phyloP scores from a whole-genome alignment of 2,888 invertebrate genomes.

The Andrena minutula region DNA sequence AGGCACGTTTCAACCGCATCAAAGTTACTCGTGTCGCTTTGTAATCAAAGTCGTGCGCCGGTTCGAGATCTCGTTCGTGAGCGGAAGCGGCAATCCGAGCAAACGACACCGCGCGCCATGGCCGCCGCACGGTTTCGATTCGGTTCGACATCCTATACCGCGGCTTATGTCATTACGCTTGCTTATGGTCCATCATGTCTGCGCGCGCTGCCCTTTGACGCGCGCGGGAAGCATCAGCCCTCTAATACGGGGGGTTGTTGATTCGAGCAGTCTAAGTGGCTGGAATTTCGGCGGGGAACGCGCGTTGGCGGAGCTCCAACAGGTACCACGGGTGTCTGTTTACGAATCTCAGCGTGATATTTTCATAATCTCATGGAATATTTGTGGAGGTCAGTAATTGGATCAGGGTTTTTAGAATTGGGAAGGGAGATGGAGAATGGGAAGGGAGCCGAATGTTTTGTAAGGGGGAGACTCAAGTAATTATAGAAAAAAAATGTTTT shows the following conservation, averaged over 20 bases:
- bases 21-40: constrained; percentile 35
- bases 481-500: no score
- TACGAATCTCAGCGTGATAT: constrained; percentile 7
- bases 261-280: not conserved
- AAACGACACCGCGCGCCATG: not conserved
- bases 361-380: not conserved
- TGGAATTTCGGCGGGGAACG: constrained; percentile 11
- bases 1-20: constrained; percentile 36
- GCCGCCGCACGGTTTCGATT: not conserved
- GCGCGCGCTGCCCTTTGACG: constrained; percentile 27
- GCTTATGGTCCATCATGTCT: not conserved
- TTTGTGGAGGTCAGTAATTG: no score
- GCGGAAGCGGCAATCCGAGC: constrained; percentile 7
- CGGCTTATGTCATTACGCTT: constrained; percentile 22
- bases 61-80: constrained; percentile 15
- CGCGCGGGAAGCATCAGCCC: not conserved
- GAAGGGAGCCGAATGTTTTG: no score
- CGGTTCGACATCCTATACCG: constrained; percentile 14
- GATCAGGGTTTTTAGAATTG: no score
- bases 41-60: constrained; percentile 47
- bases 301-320: constrained; percentile 14
- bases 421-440: no score
- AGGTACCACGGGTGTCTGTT: not conserved
- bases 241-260: constrained; percentile 7
- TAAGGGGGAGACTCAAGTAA: no score